Percentiles rank a stretch among this genome's conserved stretches.
Conservation (phyloP, 2,888 invertebrate genomes). For the Pediacus dermestoides region DNA sequence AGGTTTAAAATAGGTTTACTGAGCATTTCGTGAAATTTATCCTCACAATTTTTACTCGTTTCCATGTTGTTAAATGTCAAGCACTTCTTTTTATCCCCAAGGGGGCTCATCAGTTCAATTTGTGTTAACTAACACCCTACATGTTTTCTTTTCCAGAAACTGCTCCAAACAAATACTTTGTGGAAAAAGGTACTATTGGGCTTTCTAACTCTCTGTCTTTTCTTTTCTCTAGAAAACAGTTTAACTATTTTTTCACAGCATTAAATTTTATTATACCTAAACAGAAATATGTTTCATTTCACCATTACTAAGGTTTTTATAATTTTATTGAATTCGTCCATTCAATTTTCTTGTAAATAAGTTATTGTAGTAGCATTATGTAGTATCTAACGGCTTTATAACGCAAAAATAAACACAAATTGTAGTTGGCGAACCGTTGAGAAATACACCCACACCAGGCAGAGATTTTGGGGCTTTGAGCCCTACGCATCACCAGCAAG, state of each 20-base stretch:
- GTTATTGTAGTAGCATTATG: conserved; percentile 18
- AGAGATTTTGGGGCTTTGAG: conserved; percentile 49
- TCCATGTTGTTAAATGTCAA: no score
- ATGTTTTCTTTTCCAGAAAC: conserved; percentile 51
- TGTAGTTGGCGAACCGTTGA: conserved; percentile 55
- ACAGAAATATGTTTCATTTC: no score
- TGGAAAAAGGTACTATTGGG: conserved; percentile 53
- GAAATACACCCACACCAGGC: conserved; percentile 52
- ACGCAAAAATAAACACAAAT: conserved; percentile 35
- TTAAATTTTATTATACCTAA: no score
- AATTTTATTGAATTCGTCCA: conserved; percentile 7
- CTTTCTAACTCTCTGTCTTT: conserved; percentile 14
- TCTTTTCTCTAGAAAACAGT: no score
- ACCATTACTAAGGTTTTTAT: conserved; percentile 4
- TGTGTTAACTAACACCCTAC: no score
- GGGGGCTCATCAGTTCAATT: no score
- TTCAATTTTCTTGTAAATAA: conserved; percentile 18
- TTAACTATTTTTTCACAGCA: no score
- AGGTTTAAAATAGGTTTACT: no score
- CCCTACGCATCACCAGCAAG: conserved; percentile 47
- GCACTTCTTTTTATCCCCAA: no score
- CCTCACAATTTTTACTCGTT: no score
- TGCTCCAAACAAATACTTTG: conserved; percentile 52
- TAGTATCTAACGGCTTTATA: conserved; percentile 28
- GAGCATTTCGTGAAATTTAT: no score